phyloP scores from a whole-genome alignment of 2,888 invertebrate species.

The Noctua janthe region DNA sequence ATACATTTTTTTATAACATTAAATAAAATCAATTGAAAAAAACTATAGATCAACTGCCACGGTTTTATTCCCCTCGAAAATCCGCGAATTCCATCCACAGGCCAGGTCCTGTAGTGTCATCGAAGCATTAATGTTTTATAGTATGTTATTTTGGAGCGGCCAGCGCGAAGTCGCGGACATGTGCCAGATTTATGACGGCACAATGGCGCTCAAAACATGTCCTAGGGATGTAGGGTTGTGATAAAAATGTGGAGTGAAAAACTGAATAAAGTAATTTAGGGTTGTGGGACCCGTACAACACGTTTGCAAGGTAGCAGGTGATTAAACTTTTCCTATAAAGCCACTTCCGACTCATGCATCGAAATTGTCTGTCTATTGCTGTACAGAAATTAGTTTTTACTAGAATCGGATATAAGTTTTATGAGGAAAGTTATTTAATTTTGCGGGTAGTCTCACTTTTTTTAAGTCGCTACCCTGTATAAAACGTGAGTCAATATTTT shows the following conservation, averaged over 20 bases:
- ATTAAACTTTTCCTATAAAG: not conserved
- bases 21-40: not conserved
- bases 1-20: not conserved
- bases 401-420: too few relatives aligned
- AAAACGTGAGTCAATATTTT: too few relatives aligned
- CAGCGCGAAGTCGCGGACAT: conserved; percentile 44
- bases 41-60: not conserved
- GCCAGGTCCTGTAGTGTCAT: conserved; percentile 43
- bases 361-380: too few relatives aligned
- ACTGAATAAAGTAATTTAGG: not conserved
- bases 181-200: conserved; percentile 62
- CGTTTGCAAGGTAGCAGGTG: not conserved
- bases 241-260: conserved; percentile 19
- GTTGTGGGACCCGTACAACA: not conserved
- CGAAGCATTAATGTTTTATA: conserved; percentile 65
- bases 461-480: too few relatives aligned
- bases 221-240: conserved; percentile 22
- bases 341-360: too few relatives aligned
- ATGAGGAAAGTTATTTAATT: too few relatives aligned
- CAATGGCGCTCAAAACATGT: conserved; percentile 48
- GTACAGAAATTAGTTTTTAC: too few relatives aligned
- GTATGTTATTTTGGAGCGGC: conserved; percentile 50
- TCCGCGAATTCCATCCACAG: conserved; percentile 28
- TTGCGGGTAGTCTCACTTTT: too few relatives aligned
- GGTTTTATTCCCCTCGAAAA: conserved; percentile 32